Evolutionary conservation across 2,113 vertebrate genomes (phyloP), one percentile per base, ranked within the genome.

Genomic region (Aptenodytes patagonicus): DNA sequence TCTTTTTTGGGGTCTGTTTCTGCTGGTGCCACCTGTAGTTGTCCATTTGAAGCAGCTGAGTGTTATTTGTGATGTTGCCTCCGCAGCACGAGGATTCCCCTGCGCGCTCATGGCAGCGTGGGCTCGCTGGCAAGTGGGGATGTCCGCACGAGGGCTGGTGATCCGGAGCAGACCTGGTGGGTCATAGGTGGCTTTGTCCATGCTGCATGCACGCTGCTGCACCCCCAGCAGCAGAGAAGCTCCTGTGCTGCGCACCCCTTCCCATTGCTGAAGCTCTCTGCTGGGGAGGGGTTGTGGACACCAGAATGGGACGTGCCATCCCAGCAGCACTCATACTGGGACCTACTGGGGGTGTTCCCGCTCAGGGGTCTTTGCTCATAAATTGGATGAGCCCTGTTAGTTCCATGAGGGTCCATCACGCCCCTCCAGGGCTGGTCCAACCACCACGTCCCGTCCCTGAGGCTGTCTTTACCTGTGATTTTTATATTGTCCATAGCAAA

Each of bases 91-190:
- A 60, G 42, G 49, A 47, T 36, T 55, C 6, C 13, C 22, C 44
- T 2, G 4, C 1, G 7, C 0, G 9, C 20, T 22, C 21, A 13
- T 0, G 3, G 20, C 52, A 1, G 1, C 6, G 38, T 7, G 52
- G 38, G 21, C 58, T 60, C 6, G 4, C 38, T 46, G 79, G 38
- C 26, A 17, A 44, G 64, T 1, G 2, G 29, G 60, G 29, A 26
- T 15, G 7, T 51, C 2, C 2, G 2, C 38, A 21, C 0, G 3
- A 57, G 32, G 42, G 44, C 42, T 64, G 32, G 28, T 64, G 49
- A 31, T 21, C 36, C 2, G 3, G 40, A 69, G 61, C 42, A 69
- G 69, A 51, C 25, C 10, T 26, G 15, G 36, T 22, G 40, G 31
- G 40, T 17, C 4, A 0, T 10, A 21, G 52, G n/a, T 42, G 58